Conservation (phyloP, 2,888 invertebrate species). For the Melinaea menophilus region DNA sequence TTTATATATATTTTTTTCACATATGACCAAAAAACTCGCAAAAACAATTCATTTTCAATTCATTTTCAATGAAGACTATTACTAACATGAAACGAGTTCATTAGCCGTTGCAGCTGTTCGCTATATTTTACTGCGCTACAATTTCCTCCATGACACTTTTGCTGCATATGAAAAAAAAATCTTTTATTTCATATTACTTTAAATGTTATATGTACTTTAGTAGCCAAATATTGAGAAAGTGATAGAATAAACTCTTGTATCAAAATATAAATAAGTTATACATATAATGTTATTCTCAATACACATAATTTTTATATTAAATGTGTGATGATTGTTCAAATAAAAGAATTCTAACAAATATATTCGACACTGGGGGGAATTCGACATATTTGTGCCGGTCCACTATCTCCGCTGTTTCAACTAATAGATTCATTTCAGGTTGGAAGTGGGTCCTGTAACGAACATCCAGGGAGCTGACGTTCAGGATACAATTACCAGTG, state of each 20-base stretch:
- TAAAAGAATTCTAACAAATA: conserved; percentile 46
- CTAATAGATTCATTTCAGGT: conserved; percentile 71
- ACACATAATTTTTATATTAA: neutral
- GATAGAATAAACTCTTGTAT: neutral
- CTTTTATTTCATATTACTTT: neutral
- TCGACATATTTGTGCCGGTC: conserved; percentile 63
- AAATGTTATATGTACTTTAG: neutral
- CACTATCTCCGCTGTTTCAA: conserved; percentile 43
- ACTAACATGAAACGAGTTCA: no score
- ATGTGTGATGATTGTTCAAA: conserved; percentile 40
- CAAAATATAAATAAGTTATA: neutral
- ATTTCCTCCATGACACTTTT: conserved; percentile 59
- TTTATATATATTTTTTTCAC: no score
- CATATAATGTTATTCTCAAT: neutral
- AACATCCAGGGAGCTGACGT: conserved; percentile 71
- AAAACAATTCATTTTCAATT: conserved; percentile 39
- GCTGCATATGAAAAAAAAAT: conserved; percentile 55
- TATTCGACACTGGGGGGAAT: conserved; percentile 36
- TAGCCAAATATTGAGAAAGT: no score
- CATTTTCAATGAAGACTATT: conserved; percentile 49
- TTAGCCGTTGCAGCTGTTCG: conserved; percentile 50
- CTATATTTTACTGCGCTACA: conserved; percentile 62
- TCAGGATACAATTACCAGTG: conserved; percentile 42
- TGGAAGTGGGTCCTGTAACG: conserved; percentile 71
- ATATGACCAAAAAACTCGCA: no score